Evolutionary conservation across 1,140 invertebrate species (phyloP).

Genomic region (Micrasema longulum): DNA sequence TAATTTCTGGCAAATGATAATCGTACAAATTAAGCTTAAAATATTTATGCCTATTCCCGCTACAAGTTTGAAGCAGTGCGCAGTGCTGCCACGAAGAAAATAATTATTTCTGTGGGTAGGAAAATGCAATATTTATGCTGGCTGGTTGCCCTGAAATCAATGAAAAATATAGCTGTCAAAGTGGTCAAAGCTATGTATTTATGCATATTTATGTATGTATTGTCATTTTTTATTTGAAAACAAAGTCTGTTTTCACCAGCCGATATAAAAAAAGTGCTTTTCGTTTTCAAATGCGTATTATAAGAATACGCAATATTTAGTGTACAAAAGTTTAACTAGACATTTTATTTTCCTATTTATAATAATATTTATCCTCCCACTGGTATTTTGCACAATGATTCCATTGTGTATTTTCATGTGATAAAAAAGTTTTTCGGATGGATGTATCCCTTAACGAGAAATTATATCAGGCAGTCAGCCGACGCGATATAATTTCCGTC

Average conservation of each 20-base stretch:
- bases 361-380: slow-evolving; percentile 22
- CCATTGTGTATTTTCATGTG: slow-evolving; percentile 29
- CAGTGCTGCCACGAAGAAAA: slow-evolving; percentile 15
- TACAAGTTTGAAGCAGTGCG: background rate
- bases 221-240: slow-evolving; percentile 41
- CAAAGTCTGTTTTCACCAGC: slow-evolving; percentile 30
- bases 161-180: slow-evolving; percentile 41
- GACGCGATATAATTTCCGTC: slow-evolving; percentile 35
- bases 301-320: slow-evolving; percentile 14
- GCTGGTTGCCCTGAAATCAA: slow-evolving; percentile 38
- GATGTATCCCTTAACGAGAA: slow-evolving; percentile 39
- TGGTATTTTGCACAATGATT: slow-evolving; percentile 35
- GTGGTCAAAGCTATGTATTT: too few species aligned
- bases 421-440: slow-evolving; percentile 41
- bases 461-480: slow-evolving; percentile 46
- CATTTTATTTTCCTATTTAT: background rate
- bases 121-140: background rate
- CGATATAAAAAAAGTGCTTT: slow-evolving; percentile 4
- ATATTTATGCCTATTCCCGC: background rate
- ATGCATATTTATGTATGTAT: background rate
- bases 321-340: background rate
- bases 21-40: too few species aligned
- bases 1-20: slow-evolving; percentile 1
- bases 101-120: slow-evolving; percentile 18
- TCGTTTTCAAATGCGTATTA: slow-evolving; percentile 33